A percentile compares a stretch with the other conserved stretches of the same genome.
Conservation (phyloP, 2,113 vertebrate genomes). For the Paracanthobrama guichenoti region DNA sequence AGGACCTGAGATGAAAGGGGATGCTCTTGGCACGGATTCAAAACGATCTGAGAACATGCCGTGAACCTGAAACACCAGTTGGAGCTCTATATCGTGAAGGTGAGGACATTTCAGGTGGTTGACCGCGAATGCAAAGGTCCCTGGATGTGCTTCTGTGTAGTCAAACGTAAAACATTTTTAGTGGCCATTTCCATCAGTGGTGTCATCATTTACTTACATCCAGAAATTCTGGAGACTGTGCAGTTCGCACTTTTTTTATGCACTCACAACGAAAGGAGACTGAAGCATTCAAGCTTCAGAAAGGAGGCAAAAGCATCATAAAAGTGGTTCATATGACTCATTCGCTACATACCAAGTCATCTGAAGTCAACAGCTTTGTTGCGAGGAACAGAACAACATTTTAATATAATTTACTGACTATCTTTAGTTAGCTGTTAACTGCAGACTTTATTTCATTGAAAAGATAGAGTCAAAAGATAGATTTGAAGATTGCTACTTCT, state of each 20-base stretch:
- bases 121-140: neutral
- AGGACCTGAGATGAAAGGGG: conserved; percentile 71
- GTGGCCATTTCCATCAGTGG: neutral
- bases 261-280: neutral
- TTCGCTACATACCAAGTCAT: neutral
- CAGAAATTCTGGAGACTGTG: neutral
- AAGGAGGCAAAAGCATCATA: neutral
- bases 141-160: neutral
- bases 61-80: conserved; percentile 32
- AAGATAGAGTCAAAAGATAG: no score
- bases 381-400: neutral
- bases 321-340: neutral
- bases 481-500: no score
- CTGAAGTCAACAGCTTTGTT: neutral
- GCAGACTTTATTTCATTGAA: no score
- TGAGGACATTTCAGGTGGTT: conserved; percentile 36
- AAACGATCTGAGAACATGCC: conserved; percentile 51
- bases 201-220: neutral
- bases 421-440: neutral
- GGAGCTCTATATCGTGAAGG: conserved; percentile 1
- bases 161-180: neutral
- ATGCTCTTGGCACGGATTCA: conserved; percentile 69
- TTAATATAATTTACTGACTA: neutral
- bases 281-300: neutral
- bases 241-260: neutral